phyloP scores from a whole-genome alignment of 2,113 vertebrate genomes.

The Platichthys stellatus region DNA sequence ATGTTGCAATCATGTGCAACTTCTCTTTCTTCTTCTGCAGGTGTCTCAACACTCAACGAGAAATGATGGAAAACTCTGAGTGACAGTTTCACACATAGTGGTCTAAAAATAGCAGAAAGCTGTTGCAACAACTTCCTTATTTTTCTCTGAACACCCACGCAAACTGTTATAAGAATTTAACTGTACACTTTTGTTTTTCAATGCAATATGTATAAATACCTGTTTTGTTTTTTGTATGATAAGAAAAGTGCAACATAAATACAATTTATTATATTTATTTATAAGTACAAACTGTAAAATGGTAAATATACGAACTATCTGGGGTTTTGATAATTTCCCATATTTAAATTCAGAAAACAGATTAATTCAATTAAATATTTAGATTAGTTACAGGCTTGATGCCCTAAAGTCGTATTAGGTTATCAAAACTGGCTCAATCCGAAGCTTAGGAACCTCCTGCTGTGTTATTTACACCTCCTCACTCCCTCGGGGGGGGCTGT shows the following conservation, averaged over 20 bases:
- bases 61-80: neutral
- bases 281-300: neutral
- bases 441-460: slow-evolving; percentile 20
- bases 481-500: neutral
- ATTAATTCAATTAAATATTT: neutral
- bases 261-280: neutral
- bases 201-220: too few relatives aligned
- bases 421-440: slow-evolving; percentile 22
- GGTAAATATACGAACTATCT: too few relatives aligned
- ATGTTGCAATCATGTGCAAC: slow-evolving; percentile 28
- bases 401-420: slow-evolving; percentile 8
- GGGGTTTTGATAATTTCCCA: neutral
- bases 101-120: neutral
- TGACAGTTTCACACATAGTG: neutral
- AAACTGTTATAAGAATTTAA: too few relatives aligned
- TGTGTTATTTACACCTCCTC: slow-evolving; percentile 40
- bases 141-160: too few relatives aligned
- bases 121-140: neutral
- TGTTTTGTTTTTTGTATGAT: too few relatives aligned
- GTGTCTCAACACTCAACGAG: neutral
- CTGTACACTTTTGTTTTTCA: too few relatives aligned
- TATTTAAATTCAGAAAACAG: neutral
- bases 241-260: too few relatives aligned
- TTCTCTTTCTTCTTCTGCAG: slow-evolving; percentile 6
- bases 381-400: neutral